Evolutionary conservation across 2,113 vertebrate species (phyloP).

Genomic region (Shinisaurus crocodilurus): DNA sequence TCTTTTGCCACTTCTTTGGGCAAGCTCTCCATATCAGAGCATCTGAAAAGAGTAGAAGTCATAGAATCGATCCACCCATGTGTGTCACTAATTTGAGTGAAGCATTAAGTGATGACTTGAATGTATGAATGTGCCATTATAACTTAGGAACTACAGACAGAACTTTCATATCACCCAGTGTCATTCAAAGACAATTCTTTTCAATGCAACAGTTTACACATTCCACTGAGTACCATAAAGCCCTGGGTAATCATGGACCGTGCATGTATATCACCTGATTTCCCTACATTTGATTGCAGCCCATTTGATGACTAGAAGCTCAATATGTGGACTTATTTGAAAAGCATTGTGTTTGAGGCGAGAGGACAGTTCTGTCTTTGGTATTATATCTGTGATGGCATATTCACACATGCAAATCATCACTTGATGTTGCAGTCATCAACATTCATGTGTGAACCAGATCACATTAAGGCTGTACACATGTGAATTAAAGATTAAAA

Average conservation of each 20-base stretch:
- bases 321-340: neutral
- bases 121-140: neutral
- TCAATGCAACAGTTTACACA: neutral
- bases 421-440: neutral
- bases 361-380: neutral
- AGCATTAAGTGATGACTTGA: neutral
- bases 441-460: neutral
- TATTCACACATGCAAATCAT: neutral
- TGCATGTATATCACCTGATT: no score
- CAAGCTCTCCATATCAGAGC: neutral
- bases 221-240: neutral
- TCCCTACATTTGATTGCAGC: no score
- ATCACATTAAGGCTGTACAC: neutral
- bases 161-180: neutral
- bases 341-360: neutral
- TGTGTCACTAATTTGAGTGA: neutral
- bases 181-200: neutral
- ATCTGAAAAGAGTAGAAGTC: slow-evolving; percentile 33
- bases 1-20: neutral
- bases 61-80: neutral
- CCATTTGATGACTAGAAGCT: no score
- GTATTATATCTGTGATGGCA: neutral
- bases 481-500: neutral
- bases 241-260: neutral
- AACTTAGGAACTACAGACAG: neutral